Conservation (phyloP, 2,888 invertebrate genomes). For the Agrilus mali region DNA sequence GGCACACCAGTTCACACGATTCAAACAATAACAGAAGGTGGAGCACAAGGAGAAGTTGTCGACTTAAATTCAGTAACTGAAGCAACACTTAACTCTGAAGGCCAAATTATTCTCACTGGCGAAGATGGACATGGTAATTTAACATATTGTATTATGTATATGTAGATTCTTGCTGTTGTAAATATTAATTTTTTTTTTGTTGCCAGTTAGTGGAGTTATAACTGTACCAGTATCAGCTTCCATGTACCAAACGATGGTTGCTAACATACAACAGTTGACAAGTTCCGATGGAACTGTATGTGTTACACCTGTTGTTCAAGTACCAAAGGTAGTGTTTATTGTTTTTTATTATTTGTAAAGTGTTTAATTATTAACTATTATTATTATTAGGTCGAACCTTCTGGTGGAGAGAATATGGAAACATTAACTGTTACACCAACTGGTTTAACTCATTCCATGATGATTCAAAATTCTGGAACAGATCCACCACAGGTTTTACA, state of each 20-base stretch:
- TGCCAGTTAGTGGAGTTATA: conserved; percentile 85
- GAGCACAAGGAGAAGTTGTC: conserved; percentile 67
- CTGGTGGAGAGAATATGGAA: conserved; percentile 58
- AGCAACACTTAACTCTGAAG: conserved; percentile 82
- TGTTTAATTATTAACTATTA: conserved; percentile 5
- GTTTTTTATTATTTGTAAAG: neutral
- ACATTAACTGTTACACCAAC: conserved; percentile 61
- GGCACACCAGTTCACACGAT: conserved; percentile 48
- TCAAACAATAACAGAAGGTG: conserved; percentile 64
- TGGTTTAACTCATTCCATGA: conserved; percentile 65
- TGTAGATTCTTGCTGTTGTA: conserved; percentile 1
- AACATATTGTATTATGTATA: neutral
- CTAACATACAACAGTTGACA: conserved; percentile 69
- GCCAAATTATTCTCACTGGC: conserved; percentile 88
- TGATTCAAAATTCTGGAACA: conserved; percentile 57
- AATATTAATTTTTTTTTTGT: conserved; percentile 20
- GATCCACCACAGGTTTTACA: conserved; percentile 70
- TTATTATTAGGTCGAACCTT: conserved; percentile 54
- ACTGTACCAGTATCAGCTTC: conserved; percentile 90
- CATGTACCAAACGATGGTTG: conserved; percentile 94
- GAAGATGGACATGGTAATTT: conserved; percentile 81
- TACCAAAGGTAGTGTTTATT: conserved; percentile 36
- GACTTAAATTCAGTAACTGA: conserved; percentile 84
- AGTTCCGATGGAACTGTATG: conserved; percentile 70
- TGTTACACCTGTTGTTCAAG: conserved; percentile 73